These are phyloP conservation scores for Porites cylindrica DNA, from an alignment of 92 coral and sea anemone genomes.

Conservation along the genomic window DNA sequence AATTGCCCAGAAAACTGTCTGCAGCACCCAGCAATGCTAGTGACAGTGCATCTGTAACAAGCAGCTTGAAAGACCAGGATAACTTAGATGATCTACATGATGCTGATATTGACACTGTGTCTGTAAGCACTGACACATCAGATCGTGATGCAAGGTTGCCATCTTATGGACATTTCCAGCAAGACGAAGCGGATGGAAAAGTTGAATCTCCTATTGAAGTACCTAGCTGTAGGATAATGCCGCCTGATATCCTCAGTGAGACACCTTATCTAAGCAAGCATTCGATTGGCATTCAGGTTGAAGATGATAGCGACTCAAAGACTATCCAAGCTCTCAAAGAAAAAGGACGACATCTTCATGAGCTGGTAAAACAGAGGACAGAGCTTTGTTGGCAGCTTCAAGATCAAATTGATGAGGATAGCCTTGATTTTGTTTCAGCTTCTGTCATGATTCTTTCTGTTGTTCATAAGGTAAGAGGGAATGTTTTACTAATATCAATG, in stretches of 20 bases:
- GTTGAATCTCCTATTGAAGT: slow-evolving; percentile 19
- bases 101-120: slow-evolving; percentile 63
- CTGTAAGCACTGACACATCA: slow-evolving; percentile 59
- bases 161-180: slow-evolving; percentile 28
- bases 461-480: slow-evolving; percentile 63
- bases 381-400: slow-evolving; percentile 66
- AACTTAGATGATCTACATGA: slow-evolving; percentile 52
- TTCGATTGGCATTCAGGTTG: slow-evolving; percentile 91
- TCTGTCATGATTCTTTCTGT: slow-evolving; percentile 66
- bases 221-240: slow-evolving; percentile 28
- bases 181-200: slow-evolving; percentile 42
- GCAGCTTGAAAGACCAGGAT: slow-evolving; percentile 49
- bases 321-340: slow-evolving; percentile 61
- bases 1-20: slow-evolving; percentile 52
- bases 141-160: slow-evolving; percentile 52
- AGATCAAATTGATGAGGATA: slow-evolving; percentile 57
- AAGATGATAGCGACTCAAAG: slow-evolving; percentile 62
- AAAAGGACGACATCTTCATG: slow-evolving; percentile 68
- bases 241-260: slow-evolving; percentile 92
- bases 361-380: slow-evolving; percentile 61
- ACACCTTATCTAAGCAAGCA: slow-evolving; percentile 75
- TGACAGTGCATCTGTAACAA: slow-evolving; percentile 49
- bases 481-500: too few relatives aligned
- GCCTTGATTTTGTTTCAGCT: slow-evolving; percentile 65
- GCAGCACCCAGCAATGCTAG: slow-evolving; percentile 39